Evolutionary conservation across 2,113 vertebrate genomes (phyloP), one percentile per base, ranked within the genome.

Genomic region (Thymallus thymallus): DNA sequence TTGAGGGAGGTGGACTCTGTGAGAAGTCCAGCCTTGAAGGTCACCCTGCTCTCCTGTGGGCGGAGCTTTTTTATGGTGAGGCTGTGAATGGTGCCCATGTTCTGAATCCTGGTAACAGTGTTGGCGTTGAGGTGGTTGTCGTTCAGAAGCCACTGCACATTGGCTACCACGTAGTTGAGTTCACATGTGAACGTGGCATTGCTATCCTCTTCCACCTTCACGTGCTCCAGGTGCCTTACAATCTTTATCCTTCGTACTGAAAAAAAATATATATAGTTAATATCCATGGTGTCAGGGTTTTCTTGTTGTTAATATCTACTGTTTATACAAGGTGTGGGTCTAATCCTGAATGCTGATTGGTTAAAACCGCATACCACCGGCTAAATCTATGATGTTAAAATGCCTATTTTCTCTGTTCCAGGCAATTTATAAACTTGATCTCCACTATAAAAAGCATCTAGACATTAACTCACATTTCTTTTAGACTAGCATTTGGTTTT

Each of bases 71-170:
- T 96, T 62, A 99, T 85, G 0, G 88, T 92, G 69, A 99, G 91
- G 0, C 0, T 93, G 89, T 98, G 95, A 75, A 90, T 88, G 2
- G 84, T 92, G 75, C 96, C 96, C 77, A 93, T 84, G 0, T 85
- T 94, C 80, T 86, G 92, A 88, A 99, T 95, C 85, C 95, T 94
- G 0, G 93, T 95, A 72, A 93, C 90, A 75, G 94, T 90, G 73
- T 91, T 96, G 6, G 93, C 91, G 79, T 93, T 93, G 60, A 98
- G 90, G 0, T 92, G 91, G 0, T 72, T 85, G 58, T 92, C 94
- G 0, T 98, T 97, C 76, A 98, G 93, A 10, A 95, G 91, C 97
- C 97, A 99, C 68, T 97, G 95, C 29, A 95, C 91, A 0, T 94
- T 94, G 72, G 96, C 94, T 0, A 95, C 93, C 0, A 96, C 95